These are phyloP conservation scores for Anableps anableps DNA, from an alignment of 2,797 vertebrate species.

Conservation along the genomic window DNA sequence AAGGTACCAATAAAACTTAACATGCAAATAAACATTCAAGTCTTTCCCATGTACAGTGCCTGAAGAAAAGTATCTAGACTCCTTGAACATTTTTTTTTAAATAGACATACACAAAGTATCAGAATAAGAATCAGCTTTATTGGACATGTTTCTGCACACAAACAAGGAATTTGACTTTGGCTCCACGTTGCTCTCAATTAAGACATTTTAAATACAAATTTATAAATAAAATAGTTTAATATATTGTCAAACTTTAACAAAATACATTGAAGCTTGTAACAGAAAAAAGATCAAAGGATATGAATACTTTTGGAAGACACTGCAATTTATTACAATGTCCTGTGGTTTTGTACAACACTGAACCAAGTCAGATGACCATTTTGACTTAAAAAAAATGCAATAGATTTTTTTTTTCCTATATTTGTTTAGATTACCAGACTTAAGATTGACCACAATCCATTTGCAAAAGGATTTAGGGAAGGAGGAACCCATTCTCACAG, in stretches of 20 bases:
- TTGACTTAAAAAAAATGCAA: no score
- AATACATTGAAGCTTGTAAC: no score
- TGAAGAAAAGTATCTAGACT: background rate
- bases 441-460: slow-evolving; percentile 90
- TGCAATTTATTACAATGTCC: background rate
- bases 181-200: background rate
- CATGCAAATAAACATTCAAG: background rate
- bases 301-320: background rate
- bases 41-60: background rate
- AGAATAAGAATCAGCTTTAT: background rate
- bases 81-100: background rate
- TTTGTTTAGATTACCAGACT: slow-evolving; percentile 85
- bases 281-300: no score
- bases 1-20: slow-evolving; percentile 69
- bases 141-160: background rate
- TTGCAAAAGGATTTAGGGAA: slow-evolving; percentile 89
- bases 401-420: background rate
- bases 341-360: no score
- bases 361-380: no score
- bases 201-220: background rate
- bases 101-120: background rate
- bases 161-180: background rate
- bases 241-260: no score
- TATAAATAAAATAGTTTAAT: background rate
- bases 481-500: slow-evolving; percentile 78